These are phyloP conservation scores for Scaeva pyrastri DNA, from an alignment of 2,888 invertebrate genomes.

Conservation along the genomic window DNA sequence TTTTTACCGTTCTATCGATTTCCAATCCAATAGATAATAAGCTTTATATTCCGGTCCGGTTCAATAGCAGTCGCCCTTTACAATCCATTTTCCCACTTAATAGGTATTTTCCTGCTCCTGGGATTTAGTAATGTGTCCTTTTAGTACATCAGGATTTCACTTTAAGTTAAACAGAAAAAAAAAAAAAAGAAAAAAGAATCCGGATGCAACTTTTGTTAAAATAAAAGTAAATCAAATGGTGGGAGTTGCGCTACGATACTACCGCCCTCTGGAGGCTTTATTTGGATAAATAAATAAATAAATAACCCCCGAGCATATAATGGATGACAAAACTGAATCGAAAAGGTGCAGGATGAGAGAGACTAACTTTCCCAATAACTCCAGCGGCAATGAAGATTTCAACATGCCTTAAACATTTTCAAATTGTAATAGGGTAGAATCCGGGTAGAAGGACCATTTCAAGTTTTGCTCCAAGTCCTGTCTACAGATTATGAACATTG, in stretches of 20 bases:
- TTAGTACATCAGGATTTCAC: conserved; percentile 6
- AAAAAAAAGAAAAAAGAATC: conserved; percentile 21
- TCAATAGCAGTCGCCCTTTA: conserved; percentile 47
- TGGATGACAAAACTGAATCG: background rate
- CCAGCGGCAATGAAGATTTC: conserved; percentile 26
- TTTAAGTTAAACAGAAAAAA: conserved; percentile 34
- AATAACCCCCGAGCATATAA: conserved; percentile 9
- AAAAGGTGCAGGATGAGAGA: background rate
- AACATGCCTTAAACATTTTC: background rate
- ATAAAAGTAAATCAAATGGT: conserved; percentile 48
- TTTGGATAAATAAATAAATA: conserved; percentile 55
- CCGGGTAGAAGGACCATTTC: conserved; percentile 12
- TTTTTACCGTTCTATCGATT: conserved; percentile 69
- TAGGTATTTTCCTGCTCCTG: conserved; percentile 40
- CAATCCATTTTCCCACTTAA: conserved; percentile 51
- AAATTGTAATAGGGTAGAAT: too few species aligned
- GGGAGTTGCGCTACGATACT: background rate
- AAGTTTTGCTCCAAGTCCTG: conserved; percentile 25
- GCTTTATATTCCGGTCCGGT: conserved; percentile 65
- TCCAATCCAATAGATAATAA: conserved; percentile 70
- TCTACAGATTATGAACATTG: conserved; percentile 47
- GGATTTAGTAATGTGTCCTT: conserved; percentile 38
- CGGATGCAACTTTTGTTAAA: conserved; percentile 38
- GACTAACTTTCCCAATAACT: conserved; percentile 42
- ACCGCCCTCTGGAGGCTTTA: conserved; percentile 24